A percentile compares a stretch with the other conserved stretches of the same genome.
Evolutionary conservation across 2,113 vertebrate species (phyloP).

Genomic region (Brienomyrus longianalis): DNA sequence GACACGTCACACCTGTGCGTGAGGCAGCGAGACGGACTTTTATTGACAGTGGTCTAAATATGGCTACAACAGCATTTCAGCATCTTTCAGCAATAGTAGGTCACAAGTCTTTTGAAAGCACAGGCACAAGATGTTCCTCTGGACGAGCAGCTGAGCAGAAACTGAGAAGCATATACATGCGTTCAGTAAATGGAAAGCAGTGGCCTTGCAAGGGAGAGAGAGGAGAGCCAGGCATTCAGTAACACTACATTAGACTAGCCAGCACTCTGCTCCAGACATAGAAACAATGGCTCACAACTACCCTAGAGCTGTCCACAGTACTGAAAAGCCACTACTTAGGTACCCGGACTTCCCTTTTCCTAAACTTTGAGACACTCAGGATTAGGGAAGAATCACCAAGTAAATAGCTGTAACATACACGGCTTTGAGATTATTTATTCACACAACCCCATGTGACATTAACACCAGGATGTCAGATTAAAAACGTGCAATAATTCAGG

Average conservation of each 20-base stretch:
- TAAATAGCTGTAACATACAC: not conserved
- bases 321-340: not conserved
- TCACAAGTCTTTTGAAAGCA: constrained; percentile 28
- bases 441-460: not conserved
- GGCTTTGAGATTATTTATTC: not conserved
- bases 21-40: not conserved
- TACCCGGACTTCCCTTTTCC: not conserved
- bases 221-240: not conserved
- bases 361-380: not conserved
- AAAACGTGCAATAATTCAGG: not conserved
- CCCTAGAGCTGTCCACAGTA: not conserved
- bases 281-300: not conserved
- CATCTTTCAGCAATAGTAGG: constrained; percentile 30
- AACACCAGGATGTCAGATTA: not conserved
- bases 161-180: not conserved
- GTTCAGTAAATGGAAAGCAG: not conserved
- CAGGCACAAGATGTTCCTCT: constrained; percentile 18
- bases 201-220: not conserved
- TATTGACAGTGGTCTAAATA: constrained; percentile 25
- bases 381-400: not conserved
- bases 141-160: constrained; percentile 10
- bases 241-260: not conserved
- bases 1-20: constrained; percentile 14
- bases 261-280: not conserved
- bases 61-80: constrained; percentile 15